phyloP scores from a whole-genome alignment of 2,888 invertebrate genomes.

The Drosophila paramelanica region DNA sequence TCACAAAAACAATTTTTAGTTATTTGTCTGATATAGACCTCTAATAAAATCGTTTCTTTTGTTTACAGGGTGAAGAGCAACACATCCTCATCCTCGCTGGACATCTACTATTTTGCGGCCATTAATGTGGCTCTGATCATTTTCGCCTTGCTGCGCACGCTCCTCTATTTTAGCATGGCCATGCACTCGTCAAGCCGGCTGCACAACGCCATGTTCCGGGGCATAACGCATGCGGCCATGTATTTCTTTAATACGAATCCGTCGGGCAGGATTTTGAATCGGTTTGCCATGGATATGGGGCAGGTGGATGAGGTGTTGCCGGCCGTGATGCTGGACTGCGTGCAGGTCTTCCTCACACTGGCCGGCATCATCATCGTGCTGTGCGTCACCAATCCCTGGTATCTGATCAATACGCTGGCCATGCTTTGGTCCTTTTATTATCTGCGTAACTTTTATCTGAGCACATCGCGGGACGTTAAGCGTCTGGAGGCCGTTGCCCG shows the following conservation, averaged over 20 bases:
- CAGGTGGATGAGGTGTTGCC: conserved; percentile 85
- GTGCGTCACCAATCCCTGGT: conserved; percentile 90
- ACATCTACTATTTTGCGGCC: conserved; percentile 86
- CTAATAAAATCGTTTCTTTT: neutral
- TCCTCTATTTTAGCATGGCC: conserved; percentile 86
- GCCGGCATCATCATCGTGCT: conserved; percentile 92
- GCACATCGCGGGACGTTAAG: conserved; percentile 92
- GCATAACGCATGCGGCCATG: conserved; percentile 92
- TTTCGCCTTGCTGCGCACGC: conserved; percentile 82
- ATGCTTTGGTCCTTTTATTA: conserved; percentile 90
- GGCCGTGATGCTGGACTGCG: conserved; percentile 84
- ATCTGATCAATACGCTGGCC: conserved; percentile 89
- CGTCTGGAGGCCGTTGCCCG: conserved; percentile 93
- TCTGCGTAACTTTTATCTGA: conserved; percentile 90
- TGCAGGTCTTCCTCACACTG: conserved; percentile 91
- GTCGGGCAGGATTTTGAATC: conserved; percentile 92
- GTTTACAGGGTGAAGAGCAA: conserved; percentile 78
- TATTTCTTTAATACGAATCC: conserved; percentile 95
- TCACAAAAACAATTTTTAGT: too few relatives aligned
- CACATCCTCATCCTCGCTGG: conserved; percentile 48
- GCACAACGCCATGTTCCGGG: conserved; percentile 93
- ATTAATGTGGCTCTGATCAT: conserved; percentile 85
- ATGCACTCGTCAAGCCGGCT: conserved; percentile 91
- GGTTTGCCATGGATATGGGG: conserved; percentile 95
- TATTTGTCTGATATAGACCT: neutral